phyloP scores from a whole-genome alignment of 2,888 invertebrate genomes.

The Pristionchus japonicus region DNA sequence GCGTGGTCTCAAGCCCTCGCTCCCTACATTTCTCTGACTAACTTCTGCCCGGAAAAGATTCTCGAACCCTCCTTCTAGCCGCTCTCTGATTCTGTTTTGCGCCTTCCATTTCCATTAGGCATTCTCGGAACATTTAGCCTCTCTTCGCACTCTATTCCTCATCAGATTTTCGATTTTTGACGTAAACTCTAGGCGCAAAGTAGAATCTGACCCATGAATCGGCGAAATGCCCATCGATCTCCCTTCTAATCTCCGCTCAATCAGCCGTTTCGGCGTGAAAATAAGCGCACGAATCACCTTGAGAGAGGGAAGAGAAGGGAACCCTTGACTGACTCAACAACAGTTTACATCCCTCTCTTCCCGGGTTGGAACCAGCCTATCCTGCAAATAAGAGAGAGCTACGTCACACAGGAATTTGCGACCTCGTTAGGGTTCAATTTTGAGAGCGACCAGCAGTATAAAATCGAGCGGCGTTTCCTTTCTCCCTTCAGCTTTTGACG shows the following conservation, averaged over 20 bases:
- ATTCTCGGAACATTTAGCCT: background rate
- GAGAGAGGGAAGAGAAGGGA: constrained; percentile 2
- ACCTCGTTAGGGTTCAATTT: constrained; percentile 3
- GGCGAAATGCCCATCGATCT: background rate
- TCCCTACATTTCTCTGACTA: background rate
- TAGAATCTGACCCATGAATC: too few relatives aligned
- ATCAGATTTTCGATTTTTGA: too few relatives aligned
- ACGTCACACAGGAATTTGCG: constrained; percentile 28
- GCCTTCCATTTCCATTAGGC: background rate
- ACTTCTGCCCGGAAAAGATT: background rate
- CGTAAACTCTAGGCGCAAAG: too few relatives aligned
- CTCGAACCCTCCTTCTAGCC: background rate
- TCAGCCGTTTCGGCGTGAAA: background rate
- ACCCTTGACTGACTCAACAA: constrained; percentile 2
- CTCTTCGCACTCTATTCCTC: background rate
- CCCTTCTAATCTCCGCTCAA: background rate
- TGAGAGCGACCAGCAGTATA: background rate
- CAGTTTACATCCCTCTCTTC: background rate
- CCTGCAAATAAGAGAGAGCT: background rate
- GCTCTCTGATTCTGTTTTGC: background rate
- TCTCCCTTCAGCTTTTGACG: background rate
- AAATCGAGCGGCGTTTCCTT: background rate
- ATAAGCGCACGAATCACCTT: background rate
- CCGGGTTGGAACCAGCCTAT: background rate
- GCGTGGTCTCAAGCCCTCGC: background rate